Percentiles rank a stretch among this genome's conserved stretches.
phyloP scores from a whole-genome alignment of 2,797 vertebrate genomes.

The Lates japonicus region DNA sequence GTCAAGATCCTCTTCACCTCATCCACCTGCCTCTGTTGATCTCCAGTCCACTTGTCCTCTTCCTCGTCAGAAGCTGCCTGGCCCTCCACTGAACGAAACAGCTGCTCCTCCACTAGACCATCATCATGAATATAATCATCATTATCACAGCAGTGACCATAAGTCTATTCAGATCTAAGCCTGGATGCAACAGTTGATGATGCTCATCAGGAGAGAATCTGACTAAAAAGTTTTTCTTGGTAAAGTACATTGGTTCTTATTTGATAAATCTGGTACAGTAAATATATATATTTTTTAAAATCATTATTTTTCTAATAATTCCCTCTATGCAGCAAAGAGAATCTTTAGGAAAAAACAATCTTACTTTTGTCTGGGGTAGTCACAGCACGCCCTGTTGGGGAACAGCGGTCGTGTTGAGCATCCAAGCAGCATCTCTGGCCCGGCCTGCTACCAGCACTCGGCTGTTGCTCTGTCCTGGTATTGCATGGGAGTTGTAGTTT shows the following conservation, averaged over 20 bases:
- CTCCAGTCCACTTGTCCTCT: constrained; percentile 88
- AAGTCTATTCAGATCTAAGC: background rate
- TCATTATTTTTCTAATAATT: background rate
- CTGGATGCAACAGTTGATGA: too few species aligned
- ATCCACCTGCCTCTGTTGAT: constrained; percentile 78
- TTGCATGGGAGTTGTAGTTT: constrained; percentile 63
- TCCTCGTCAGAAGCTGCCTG: constrained; percentile 95
- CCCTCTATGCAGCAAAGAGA: background rate
- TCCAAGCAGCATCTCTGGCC: constrained; percentile 64
- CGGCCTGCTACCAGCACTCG: constrained; percentile 2
- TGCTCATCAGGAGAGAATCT: background rate
- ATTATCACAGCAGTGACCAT: background rate
- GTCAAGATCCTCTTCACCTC: constrained; percentile 82
- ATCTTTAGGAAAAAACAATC: constrained; percentile 26
- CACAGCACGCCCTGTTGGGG: constrained; percentile 84
- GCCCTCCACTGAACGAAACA: constrained; percentile 94
- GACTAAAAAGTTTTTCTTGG: too few species aligned
- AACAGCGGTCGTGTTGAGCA: constrained; percentile 78
- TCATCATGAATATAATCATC: background rate
- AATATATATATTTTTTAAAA: background rate
- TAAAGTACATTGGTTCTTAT: background rate
- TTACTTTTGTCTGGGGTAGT: constrained; percentile 85
- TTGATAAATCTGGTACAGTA: too few species aligned
- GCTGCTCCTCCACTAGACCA: constrained; percentile 89
- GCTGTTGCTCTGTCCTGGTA: constrained; percentile 63